Evolutionary conservation across 1,140 invertebrate genomes (phyloP).

Genomic region (Drosophila carrolli): DNA sequence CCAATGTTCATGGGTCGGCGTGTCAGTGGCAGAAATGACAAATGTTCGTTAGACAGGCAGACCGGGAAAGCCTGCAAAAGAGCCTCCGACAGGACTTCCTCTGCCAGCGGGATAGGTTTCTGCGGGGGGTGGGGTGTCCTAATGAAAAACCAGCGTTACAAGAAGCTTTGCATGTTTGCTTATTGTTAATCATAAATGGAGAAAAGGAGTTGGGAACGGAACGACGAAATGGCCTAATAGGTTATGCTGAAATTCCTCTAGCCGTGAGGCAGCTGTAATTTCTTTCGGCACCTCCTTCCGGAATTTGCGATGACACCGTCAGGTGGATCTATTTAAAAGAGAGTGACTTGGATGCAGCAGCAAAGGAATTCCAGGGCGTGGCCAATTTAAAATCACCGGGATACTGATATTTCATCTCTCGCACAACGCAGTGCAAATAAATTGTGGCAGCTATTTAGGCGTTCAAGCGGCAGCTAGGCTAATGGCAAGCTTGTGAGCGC

Average conservation of each 20-base stretch:
- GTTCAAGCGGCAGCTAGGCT: slow-evolving; percentile 47
- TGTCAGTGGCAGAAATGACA: slow-evolving; percentile 74
- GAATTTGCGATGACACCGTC: slow-evolving; percentile 55
- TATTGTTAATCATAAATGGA: slow-evolving; percentile 77
- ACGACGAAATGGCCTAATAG: slow-evolving; percentile 31
- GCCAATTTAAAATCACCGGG: slow-evolving; percentile 47
- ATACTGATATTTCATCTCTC: slow-evolving; percentile 28
- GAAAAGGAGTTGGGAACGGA: slow-evolving; percentile 15
- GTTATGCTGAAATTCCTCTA: slow-evolving; percentile 27
- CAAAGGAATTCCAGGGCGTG: slow-evolving; percentile 1
- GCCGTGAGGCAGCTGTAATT: slow-evolving; percentile 20
- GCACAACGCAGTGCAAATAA: slow-evolving; percentile 59
- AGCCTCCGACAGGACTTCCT: slow-evolving; percentile 35
- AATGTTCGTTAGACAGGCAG: slow-evolving; percentile 77
- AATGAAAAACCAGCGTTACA: slow-evolving; percentile 65
- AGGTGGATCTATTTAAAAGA: slow-evolving; percentile 48
- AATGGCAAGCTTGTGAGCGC: slow-evolving; percentile 63
- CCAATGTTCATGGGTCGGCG: slow-evolving; percentile 70
- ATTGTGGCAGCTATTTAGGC: slow-evolving; percentile 68
- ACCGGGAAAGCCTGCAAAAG: slow-evolving; percentile 54
- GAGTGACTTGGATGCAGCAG: slow-evolving; percentile 9
- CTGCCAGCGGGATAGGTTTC: neutral
- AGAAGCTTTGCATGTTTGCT: slow-evolving; percentile 72
- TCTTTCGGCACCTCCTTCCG: neutral
- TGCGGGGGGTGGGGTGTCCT: slow-evolving; percentile 13